A percentile compares a stretch with the other conserved stretches of the same genome.
Conservation (phyloP, 2,888 invertebrate genomes). For the Trisateles emortualis region DNA sequence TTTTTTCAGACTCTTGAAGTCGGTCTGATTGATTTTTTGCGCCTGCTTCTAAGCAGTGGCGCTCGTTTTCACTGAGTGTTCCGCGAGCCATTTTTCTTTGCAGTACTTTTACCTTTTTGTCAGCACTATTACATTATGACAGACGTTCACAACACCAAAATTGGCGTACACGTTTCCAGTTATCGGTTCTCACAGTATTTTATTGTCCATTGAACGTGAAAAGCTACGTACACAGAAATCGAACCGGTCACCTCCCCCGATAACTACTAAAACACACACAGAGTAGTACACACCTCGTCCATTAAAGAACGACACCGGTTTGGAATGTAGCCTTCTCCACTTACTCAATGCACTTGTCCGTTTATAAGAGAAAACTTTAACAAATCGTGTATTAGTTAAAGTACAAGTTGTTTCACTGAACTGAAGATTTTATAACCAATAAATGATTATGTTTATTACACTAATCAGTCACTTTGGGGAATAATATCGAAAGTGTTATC, state of each 20-base stretch:
- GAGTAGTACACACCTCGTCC: constrained; percentile 81
- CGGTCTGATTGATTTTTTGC: constrained; percentile 74
- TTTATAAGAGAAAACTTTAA: constrained; percentile 62
- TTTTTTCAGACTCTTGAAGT: constrained; percentile 73
- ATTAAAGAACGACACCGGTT: constrained; percentile 84
- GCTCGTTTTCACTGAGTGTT: constrained; percentile 79
- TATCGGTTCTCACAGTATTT: constrained; percentile 34
- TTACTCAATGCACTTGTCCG: constrained; percentile 78
- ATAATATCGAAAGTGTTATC: constrained; percentile 36
- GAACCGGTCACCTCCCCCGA: constrained; percentile 68
- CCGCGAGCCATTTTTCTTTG: constrained; percentile 79
- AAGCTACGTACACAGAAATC: constrained; percentile 47
- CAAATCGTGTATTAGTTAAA: constrained; percentile 51
- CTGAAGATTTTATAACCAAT: constrained; percentile 48
- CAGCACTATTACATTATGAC: constrained; percentile 62
- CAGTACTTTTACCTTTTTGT: constrained; percentile 46
- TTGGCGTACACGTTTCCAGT: constrained; percentile 45
- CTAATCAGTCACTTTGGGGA: constrained; percentile 52
- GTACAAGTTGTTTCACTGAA: constrained; percentile 52
- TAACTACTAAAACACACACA: constrained; percentile 76
- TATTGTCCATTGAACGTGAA: constrained; percentile 47
- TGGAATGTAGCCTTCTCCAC: constrained; percentile 83
- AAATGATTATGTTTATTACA: constrained; percentile 56
- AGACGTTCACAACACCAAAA: constrained; percentile 36
- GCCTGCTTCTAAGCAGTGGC: constrained; percentile 72